Conservation (phyloP, 2,888 invertebrate species). For the Acanthococcus lagerstroemiae region DNA sequence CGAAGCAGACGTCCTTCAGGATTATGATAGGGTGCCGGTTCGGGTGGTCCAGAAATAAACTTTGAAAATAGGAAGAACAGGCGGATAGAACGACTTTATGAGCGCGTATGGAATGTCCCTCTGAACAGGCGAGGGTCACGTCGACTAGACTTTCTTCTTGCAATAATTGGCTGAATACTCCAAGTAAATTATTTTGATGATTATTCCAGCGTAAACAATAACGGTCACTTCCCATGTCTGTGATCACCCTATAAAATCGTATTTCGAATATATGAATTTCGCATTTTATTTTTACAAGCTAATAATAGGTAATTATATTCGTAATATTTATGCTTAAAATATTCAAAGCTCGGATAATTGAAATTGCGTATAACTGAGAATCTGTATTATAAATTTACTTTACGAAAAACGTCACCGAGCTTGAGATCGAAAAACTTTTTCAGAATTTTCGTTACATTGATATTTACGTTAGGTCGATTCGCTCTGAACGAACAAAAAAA, state of each 20-base stretch:
- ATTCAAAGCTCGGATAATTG: neutral
- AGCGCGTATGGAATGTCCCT: conserved; percentile 88
- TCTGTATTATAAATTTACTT: neutral
- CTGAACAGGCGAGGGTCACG: conserved; percentile 92
- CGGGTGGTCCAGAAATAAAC: conserved; percentile 85
- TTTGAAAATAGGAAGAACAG: conserved; percentile 90
- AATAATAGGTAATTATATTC: neutral
- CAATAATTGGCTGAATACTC: conserved; percentile 91
- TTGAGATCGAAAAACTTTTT: too few relatives aligned
- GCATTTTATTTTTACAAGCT: neutral
- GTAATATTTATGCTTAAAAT: too few relatives aligned
- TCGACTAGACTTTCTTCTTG: conserved; percentile 92
- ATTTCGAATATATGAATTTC: neutral
- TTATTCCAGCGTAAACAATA: conserved; percentile 98
- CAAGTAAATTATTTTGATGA: conserved; percentile 96
- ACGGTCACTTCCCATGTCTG: conserved; percentile 96
- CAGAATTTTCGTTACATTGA: too few relatives aligned
- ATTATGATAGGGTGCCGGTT: conserved; percentile 88
- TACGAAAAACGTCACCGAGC: too few relatives aligned
- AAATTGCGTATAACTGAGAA: neutral
- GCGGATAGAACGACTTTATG: conserved; percentile 92
- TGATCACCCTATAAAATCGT: conserved; percentile 32
- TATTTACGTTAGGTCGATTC: neutral
- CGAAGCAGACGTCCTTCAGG: conserved; percentile 85
- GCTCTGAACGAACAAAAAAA: neutral